phyloP scores from a whole-genome alignment of 1,140 invertebrate genomes.

The Lamellibrachia luymesi region DNA sequence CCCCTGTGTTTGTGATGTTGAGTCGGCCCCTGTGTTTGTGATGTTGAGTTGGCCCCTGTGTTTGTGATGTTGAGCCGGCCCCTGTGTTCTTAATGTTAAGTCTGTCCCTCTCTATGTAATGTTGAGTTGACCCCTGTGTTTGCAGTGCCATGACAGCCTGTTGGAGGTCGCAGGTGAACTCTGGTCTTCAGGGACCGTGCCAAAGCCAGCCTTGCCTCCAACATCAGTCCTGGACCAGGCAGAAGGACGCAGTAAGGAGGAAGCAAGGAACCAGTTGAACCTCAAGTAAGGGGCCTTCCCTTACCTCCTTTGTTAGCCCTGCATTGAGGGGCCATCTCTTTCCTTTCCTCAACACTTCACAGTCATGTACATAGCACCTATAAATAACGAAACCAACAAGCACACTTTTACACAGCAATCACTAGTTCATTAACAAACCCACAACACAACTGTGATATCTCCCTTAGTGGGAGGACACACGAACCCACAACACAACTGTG shows the following conservation, averaged over 20 bases:
- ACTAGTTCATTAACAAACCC: no score
- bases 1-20: no score
- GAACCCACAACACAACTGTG: no score
- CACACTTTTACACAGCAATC: no score
- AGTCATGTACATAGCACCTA: neutral
- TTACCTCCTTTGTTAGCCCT: neutral
- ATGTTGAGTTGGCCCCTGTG: neutral
- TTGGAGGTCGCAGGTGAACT: conserved; percentile 58
- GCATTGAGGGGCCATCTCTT: neutral
- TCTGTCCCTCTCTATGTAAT: no score
- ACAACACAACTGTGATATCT: no score
- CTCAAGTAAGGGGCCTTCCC: neutral
- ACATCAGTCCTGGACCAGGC: conserved; percentile 26
- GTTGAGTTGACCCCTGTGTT: neutral
- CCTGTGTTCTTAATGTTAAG: no score
- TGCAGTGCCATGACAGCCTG: conserved; percentile 60
- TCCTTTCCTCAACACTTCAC: neutral
- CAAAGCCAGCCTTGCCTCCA: conserved; percentile 20
- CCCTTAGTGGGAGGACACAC: no score
- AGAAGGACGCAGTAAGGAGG: conserved; percentile 11
- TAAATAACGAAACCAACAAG: no score
- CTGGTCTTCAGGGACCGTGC: conserved; percentile 17
- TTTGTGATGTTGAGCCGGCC: conserved; percentile 58
- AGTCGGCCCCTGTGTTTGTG: no score
- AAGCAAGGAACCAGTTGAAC: neutral